phyloP scores from a whole-genome alignment of 1,140 invertebrate species.

The Drosophila tsacasi region DNA sequence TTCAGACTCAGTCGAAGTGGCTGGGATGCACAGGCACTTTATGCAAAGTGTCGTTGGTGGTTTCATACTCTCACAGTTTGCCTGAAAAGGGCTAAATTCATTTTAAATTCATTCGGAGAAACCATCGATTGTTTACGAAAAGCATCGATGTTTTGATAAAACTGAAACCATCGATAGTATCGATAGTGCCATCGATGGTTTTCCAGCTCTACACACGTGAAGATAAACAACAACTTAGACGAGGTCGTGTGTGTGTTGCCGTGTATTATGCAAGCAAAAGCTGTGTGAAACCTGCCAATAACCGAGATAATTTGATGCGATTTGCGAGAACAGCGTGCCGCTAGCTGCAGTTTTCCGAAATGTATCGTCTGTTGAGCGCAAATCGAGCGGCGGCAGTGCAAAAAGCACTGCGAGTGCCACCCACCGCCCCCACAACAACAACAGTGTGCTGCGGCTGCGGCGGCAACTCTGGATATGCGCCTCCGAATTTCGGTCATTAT shows the following conservation, averaged over 20 bases:
- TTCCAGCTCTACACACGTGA: no score
- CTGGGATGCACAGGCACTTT: no score
- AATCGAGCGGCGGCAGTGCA: constrained; percentile 59
- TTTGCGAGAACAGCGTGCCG: not conserved
- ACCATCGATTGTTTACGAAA: no score
- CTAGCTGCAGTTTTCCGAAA: constrained; percentile 46
- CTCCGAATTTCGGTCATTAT: constrained; percentile 65
- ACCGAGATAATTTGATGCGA: constrained; percentile 14
- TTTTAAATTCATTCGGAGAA: no score
- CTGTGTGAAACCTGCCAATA: constrained; percentile 48
- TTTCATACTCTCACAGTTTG: no score
- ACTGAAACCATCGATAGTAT: no score
- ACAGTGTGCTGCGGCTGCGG: constrained; percentile 50
- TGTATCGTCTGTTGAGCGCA: constrained; percentile 69
- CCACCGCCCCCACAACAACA: constrained; percentile 45
- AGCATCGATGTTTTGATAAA: no score
- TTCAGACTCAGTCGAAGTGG: no score
- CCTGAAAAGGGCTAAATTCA: no score
- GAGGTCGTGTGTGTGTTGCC: constrained; percentile 19
- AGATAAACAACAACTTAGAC: constrained; percentile 25
- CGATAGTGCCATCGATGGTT: no score
- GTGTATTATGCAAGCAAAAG: constrained; percentile 53
- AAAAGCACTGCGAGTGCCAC: constrained; percentile 48
- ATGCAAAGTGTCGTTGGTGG: no score
- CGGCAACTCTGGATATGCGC: constrained; percentile 23